Conservation (phyloP, 2,888 invertebrate species). For the Entomobrya proxima region DNA sequence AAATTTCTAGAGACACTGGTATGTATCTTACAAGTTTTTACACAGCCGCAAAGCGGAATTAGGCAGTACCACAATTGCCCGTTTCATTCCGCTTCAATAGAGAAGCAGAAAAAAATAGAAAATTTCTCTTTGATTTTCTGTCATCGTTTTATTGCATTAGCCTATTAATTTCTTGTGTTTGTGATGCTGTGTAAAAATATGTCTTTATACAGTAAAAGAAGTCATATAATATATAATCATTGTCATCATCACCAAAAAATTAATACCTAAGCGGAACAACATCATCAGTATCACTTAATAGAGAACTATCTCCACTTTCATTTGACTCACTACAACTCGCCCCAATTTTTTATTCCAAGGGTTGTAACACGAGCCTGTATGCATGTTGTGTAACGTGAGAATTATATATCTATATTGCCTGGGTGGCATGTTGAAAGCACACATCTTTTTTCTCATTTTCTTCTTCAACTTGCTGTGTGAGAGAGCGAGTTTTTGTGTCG, state of each 20-base stretch:
- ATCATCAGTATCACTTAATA: neutral
- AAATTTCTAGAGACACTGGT: neutral
- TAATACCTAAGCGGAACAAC: neutral
- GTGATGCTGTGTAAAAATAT: neutral
- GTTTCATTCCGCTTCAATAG: too few species aligned
- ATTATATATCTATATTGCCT: neutral
- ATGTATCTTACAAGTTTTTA: neutral
- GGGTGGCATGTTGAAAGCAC: too few species aligned
- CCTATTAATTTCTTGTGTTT: slow-evolving; percentile 18
- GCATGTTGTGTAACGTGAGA: neutral
- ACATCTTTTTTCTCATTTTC: slow-evolving; percentile 19
- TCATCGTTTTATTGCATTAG: slow-evolving; percentile 41
- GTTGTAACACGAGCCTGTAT: neutral
- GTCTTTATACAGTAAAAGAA: neutral
- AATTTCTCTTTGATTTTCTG: slow-evolving; percentile 40
- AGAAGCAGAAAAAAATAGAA: slow-evolving; percentile 3
- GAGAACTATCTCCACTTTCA: neutral
- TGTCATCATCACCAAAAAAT: slow-evolving; percentile 6
- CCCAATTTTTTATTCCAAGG: slow-evolving; percentile 17
- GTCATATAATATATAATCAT: neutral
- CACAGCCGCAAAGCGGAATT: slow-evolving; percentile 20
- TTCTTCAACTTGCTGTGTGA: neutral
- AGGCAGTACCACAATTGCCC: slow-evolving; percentile 44
- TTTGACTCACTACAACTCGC: neutral
- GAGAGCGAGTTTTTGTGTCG: slow-evolving; percentile 18